Percentiles rank a stretch among this genome's conserved stretches.
Evolutionary conservation across 2,888 invertebrate species (phyloP).

Genomic region (Molorchus minor): DNA sequence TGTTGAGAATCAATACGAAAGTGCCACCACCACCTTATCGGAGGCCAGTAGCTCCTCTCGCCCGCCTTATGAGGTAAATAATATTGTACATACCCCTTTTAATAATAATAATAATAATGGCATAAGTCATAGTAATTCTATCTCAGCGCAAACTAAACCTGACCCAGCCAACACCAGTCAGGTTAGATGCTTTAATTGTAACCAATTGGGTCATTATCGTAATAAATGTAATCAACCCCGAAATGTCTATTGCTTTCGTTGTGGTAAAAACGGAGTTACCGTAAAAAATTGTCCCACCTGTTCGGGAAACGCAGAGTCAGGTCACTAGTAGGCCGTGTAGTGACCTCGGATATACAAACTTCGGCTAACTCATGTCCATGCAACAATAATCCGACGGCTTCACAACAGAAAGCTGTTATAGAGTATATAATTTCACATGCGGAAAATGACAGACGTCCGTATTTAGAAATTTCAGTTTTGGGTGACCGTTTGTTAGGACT

Average conservation of each 20-base stretch:
- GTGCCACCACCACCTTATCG: too few species aligned
- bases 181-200: background rate
- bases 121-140: too few species aligned
- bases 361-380: background rate
- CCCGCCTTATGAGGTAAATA: too few species aligned
- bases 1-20: too few species aligned
- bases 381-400: background rate
- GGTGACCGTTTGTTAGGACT: too few species aligned
- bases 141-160: too few species aligned
- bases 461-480: background rate
- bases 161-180: too few species aligned
- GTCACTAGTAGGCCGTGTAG: background rate
- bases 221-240: background rate
- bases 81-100: too few species aligned
- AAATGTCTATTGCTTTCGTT: background rate
- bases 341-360: background rate
- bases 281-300: background rate
- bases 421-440: constrained; percentile 5
- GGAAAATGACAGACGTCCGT: background rate
- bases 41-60: too few species aligned
- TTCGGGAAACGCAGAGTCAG: constrained; percentile 3
- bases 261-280: background rate
- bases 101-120: too few species aligned
- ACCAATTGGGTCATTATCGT: background rate
- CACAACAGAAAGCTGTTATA: background rate